Conservation (phyloP, 2,113 vertebrate genomes). For the Gnathonemus longibarbis region DNA sequence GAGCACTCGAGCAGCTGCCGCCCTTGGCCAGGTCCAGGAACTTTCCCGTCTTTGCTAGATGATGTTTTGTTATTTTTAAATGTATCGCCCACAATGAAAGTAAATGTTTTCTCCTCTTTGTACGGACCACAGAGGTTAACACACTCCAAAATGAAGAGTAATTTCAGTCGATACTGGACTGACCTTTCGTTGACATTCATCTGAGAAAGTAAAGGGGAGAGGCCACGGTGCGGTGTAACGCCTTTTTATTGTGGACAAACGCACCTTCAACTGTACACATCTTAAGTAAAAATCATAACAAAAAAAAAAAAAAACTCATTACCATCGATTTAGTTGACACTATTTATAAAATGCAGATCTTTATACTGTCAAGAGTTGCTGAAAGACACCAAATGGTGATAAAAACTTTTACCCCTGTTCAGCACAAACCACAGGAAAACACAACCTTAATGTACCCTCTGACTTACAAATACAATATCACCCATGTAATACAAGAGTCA, state of each 20-base stretch:
- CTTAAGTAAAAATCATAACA: slow-evolving; percentile 23
- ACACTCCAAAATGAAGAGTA: background rate
- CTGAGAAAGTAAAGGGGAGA: background rate
- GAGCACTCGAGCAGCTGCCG: background rate
- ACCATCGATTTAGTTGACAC: slow-evolving; percentile 17
- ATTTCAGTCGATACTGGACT: background rate
- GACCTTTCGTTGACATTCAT: background rate
- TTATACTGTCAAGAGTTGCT: slow-evolving; percentile 3
- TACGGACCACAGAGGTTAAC: background rate
- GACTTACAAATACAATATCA: slow-evolving; percentile 29
- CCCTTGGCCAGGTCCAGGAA: background rate
- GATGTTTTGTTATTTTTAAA: background rate
- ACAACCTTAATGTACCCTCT: slow-evolving; percentile 3
- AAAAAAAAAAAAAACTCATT: slow-evolving; percentile 19
- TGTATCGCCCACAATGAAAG: background rate
- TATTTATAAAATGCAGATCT: slow-evolving; percentile 25
- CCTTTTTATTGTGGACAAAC: slow-evolving; percentile 24
- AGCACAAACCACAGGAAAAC: slow-evolving; percentile 2
- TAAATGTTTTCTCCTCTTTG: background rate
- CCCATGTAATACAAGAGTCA: slow-evolving; percentile 25
- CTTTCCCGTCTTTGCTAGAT: background rate
- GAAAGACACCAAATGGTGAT: slow-evolving; percentile 26
- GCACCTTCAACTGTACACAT: slow-evolving; percentile 32
- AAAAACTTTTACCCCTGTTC: slow-evolving; percentile 18
- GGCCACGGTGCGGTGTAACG: background rate